Conservation (phyloP, 2,888 invertebrate species). For the Cartodere bifasciata region DNA sequence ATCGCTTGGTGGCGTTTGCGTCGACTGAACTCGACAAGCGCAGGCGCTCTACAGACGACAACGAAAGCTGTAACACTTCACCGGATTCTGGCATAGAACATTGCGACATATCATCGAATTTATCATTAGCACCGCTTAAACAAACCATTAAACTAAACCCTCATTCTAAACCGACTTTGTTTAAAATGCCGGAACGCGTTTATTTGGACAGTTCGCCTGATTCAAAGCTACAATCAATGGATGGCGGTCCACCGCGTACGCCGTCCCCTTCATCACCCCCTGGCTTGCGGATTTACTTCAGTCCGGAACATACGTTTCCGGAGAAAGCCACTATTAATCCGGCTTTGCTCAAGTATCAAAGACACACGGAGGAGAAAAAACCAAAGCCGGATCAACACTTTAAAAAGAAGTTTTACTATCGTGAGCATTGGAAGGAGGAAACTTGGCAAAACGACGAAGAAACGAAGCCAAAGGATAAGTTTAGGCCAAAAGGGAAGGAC, state of each 20-base stretch:
- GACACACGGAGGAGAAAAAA: constrained; percentile 36
- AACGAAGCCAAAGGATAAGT: constrained; percentile 41
- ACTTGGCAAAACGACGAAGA: constrained; percentile 29
- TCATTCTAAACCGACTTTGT: constrained; percentile 29
- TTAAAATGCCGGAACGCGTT: constrained; percentile 33
- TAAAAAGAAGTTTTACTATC: constrained; percentile 69
- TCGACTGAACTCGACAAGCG: constrained; percentile 84
- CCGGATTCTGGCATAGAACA: constrained; percentile 80
- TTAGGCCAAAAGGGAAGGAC: constrained; percentile 59
- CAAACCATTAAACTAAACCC: constrained; percentile 30
- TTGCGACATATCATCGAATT: constrained; percentile 41
- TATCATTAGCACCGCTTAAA: constrained; percentile 28
- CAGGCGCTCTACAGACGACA: constrained; percentile 69
- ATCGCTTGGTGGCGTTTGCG: constrained; percentile 84
- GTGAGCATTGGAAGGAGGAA: constrained; percentile 50
- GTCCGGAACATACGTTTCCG: constrained; percentile 22
- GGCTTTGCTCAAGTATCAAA: constrained; percentile 45
- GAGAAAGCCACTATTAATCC: constrained; percentile 36
- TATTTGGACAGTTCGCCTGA: constrained; percentile 37
- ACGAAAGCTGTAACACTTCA: constrained; percentile 64
- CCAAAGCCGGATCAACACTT: constrained; percentile 51
- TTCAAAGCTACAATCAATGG: constrained; percentile 34
- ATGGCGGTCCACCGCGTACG: constrained; percentile 41
- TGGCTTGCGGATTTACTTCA: constrained; percentile 30
- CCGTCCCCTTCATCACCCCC: constrained; percentile 43